phyloP scores from a whole-genome alignment of 2,113 vertebrate genomes.

The Antigone vipio region DNA sequence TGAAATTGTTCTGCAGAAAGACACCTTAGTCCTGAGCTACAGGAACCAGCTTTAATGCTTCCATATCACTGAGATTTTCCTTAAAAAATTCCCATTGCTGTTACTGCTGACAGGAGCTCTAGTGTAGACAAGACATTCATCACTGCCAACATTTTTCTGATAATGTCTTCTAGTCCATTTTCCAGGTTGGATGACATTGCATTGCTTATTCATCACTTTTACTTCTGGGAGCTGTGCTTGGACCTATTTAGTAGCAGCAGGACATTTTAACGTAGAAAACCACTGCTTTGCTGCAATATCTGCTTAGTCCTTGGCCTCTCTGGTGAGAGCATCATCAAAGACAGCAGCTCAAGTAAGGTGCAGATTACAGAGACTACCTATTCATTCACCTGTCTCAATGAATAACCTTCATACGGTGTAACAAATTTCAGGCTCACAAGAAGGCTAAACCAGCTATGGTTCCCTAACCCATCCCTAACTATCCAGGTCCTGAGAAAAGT shows the following conservation, averaged over 20 bases:
- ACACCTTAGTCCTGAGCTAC: neutral
- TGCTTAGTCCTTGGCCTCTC: neutral
- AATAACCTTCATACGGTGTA: neutral
- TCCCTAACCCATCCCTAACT: neutral
- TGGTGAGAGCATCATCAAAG: neutral
- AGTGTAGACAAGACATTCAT: neutral
- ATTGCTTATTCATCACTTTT: conserved; percentile 34
- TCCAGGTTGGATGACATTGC: neutral
- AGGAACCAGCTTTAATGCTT: neutral
- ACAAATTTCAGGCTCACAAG: neutral
- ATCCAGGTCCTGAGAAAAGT: neutral
- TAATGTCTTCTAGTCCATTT: neutral
- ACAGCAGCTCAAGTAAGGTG: neutral
- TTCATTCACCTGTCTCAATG: neutral
- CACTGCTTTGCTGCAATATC: neutral
- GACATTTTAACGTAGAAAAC: conserved; percentile 5
- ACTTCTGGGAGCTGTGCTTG: neutral
- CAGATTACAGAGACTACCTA: neutral
- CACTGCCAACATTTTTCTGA: neutral
- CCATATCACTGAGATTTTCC: neutral
- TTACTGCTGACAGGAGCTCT: neutral
- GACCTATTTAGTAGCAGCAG: neutral
- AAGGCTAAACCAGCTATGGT: neutral
- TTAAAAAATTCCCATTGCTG: neutral
- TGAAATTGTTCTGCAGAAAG: neutral